Conservation (phyloP, 2,113 vertebrate species). For the Camarhynchus parvulus region DNA sequence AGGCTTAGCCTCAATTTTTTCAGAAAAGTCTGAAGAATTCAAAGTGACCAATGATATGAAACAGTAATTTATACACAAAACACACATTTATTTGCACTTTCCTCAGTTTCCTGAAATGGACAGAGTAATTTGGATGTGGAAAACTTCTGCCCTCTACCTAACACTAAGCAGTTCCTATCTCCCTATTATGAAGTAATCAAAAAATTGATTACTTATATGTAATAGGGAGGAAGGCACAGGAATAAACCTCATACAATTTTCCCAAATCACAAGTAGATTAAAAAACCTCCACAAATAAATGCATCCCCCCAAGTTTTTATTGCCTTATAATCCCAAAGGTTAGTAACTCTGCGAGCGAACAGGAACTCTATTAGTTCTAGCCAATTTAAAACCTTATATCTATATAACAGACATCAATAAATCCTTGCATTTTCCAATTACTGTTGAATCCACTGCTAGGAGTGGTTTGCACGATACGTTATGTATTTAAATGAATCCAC, state of each 20-base stretch:
- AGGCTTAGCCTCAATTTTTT: not conserved
- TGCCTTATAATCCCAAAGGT: not conserved
- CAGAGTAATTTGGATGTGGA: not conserved
- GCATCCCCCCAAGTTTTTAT: rapidly evolving
- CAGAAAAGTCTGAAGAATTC: not conserved
- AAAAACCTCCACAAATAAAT: not conserved
- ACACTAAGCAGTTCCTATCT: not conserved
- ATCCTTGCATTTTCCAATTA: not conserved
- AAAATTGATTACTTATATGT: not conserved
- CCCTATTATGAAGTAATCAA: not conserved
- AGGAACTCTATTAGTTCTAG: not conserved
- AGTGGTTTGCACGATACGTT: not conserved
- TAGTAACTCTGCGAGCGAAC: not conserved
- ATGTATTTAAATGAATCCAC: not conserved
- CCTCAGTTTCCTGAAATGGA: not conserved
- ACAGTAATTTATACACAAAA: not conserved
- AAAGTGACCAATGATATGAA: not conserved
- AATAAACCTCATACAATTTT: not conserved
- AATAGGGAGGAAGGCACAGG: not conserved
- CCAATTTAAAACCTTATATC: not conserved
- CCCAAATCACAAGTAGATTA: not conserved
- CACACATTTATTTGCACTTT: not conserved
- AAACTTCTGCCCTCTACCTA: not conserved
- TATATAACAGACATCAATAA: not conserved
- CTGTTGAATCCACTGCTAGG: not conserved